Base-by-base conservation (phyloP, 2,888 invertebrate genomes). In the Pegoplata infirma region DNA sequence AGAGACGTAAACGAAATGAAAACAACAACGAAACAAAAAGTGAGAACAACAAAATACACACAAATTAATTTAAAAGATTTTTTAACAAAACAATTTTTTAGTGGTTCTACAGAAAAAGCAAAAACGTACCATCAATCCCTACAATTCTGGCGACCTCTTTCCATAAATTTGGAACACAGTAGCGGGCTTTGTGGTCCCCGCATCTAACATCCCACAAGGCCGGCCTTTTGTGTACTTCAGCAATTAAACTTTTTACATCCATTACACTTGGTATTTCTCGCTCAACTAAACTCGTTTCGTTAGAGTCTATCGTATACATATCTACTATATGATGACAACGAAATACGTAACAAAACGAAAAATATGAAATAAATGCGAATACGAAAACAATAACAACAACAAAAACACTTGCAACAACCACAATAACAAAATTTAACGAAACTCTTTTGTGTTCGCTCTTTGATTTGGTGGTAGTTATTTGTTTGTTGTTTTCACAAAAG, bases 191-290 rank as follows among this genome's bases (percentile, higher is more conserved):
- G 56, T 85, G 84, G 58, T 87, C 85, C 67, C 82, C 82, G 75
- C 83, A 83, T 10, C 80, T 77, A 10, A 82, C 67, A 59, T 86
- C 85, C 86, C 86, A 86, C 12, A 86, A 79, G 25, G 85, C 82
- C 21, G 87, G 87, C 3, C 84, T 82, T 23, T 81, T 82, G 55
- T 72, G 83, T 25, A 86, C 84, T 76, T 86, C 86, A 58, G 77
- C 79, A 80, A 86, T 86, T 82, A 86, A 84, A 40, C 36, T 3
- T n/a, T 12, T 40, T 40, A 40, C 36, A 81, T 86, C 86, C 84
- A 87, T 84, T 77, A 83, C 80, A 77, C 82, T 82, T 81, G 83
- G 82, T 82, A 83, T 85, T 85, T 86, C 83, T 86, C 84, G 82
- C 80, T 64, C 79, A 77, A 87, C 85, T 87, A 80, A 84, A 82